Percentiles rank a stretch among this genome's conserved stretches.
These are phyloP conservation scores for Thinocorus orbignyianus DNA, from an alignment of 2,113 vertebrate species.

Conservation along the genomic window DNA sequence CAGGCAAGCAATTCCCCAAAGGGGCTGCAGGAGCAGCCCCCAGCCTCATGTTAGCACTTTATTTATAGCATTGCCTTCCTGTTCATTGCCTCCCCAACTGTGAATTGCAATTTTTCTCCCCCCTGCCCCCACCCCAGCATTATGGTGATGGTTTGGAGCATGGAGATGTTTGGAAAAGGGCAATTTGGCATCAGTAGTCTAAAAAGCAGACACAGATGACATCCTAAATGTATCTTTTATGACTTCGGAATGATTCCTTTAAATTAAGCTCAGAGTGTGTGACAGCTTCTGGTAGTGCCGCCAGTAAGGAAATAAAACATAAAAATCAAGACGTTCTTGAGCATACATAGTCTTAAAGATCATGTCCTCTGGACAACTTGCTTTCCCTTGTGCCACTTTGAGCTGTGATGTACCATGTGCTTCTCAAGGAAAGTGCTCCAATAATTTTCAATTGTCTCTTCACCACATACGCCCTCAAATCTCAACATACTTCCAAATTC, in stretches of 20 bases:
- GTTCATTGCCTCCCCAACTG: not conserved
- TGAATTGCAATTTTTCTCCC: not conserved
- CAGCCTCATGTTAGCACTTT: not conserved
- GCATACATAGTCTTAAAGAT: not conserved
- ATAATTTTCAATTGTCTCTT: slow-evolving; percentile 33
- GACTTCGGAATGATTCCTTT: slow-evolving; percentile 48
- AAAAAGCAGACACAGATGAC: slow-evolving; percentile 54
- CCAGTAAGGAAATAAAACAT: slow-evolving; percentile 12
- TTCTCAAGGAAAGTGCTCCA: slow-evolving; percentile 24
- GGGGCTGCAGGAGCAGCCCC: not conserved
- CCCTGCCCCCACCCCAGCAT: not conserved
- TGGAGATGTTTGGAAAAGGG: not conserved
- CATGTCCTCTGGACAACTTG: not conserved
- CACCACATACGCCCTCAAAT: not conserved
- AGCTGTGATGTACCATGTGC: not conserved
- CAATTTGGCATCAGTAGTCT: slow-evolving; percentile 28
- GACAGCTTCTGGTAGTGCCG: slow-evolving; percentile 32
- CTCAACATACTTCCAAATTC: slow-evolving; percentile 23
- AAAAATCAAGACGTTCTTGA: not conserved
- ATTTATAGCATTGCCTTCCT: slow-evolving; percentile 11
- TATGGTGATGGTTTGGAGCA: not conserved
- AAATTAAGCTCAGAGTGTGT: slow-evolving; percentile 42
- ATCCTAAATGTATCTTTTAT: slow-evolving; percentile 52
- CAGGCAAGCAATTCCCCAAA: not conserved
- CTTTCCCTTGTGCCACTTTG: not conserved